Evolutionary conservation across 2,113 vertebrate genomes (phyloP), one percentile per base, ranked within the genome.

Genomic region (Grammomys surdaster): DNA sequence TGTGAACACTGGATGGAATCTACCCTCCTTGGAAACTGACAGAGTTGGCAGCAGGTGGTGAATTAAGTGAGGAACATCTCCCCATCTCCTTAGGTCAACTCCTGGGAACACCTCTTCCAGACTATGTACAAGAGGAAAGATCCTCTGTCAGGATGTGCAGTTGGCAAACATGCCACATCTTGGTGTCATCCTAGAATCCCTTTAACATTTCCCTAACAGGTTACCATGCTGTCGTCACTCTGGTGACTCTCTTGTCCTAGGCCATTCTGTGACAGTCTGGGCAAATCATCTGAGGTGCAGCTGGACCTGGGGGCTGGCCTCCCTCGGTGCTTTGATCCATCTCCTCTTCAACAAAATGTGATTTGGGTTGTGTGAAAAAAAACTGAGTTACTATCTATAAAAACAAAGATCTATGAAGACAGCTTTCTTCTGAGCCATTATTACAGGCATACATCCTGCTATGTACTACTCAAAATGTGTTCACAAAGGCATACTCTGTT

Each of bases 341-440:
- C 54, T 58, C 75, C 26, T 88, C 82, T 93, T 24, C 58, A 77
- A 86, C 54, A 91, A 82, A 93, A 81, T 14, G 60, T 46, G 81
- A 76, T 88, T 56, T 84, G 54, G 6, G 69, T 46, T 24, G 13
- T 36, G 31, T 88, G 56, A 92, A 87, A 95, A 92, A 96, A 8
- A 94, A 46, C 10, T 51, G 56, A 91, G 67, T 46, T 51, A 58
- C 8, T 69, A 48, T 51, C 63, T 67, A 19, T 69, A 81, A 91
- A 93, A 60, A 88, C 82, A 91, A 82, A 46, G 36, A 48, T 12
- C 73, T 77, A 20, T 43, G 36, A 90, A 92, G 92, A 63, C 22
- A 60, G 36, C 85, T 93, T 90, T 77, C 78, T 70, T 70, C 1
- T 78, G 24, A 78, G 33, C 54, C 28, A 46, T 46, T 43, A 72